Base-by-base conservation (phyloP, 2,888 invertebrate species). In the Pilophorus perplexus region DNA sequence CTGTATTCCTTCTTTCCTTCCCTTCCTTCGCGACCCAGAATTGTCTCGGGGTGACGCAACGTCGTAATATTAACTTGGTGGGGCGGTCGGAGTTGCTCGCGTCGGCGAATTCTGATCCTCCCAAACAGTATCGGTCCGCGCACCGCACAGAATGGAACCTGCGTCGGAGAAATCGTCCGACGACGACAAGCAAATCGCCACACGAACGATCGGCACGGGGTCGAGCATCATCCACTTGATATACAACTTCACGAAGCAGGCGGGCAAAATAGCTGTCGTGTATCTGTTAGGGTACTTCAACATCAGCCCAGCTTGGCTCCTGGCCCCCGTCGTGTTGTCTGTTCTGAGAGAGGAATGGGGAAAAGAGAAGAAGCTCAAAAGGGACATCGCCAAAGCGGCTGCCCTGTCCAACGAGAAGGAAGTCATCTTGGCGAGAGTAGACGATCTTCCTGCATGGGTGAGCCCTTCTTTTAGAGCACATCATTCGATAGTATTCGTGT, bases 381-480 rank as follows among this genome's bases (percentile, higher is more conserved):
- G 90, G 70, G 84, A 83, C 72, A 81, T 89, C 67, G 90, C 91
- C 40, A 89, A 91, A 77, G 84, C 86, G 10, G 84, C 88, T 2
- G 90, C 90, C 0, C 75, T 85, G 73, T 83, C 87, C 1, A 88
- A 88, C 57, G 95, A 96, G 77, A 90, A 91, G 78, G 88, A 90
- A 73, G 85, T 93, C 33, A 88, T 96, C 69, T 80, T 91, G 70
- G 93, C 90, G 2, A 82, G 90, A 74, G 84, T 96, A 60, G 89
- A 92, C 75, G 95, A 96, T 78, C 79, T 96, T 73, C 96, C 96
- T 28, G 88, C 94, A 23, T 96, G 96, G 96, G 95, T 93, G 78
- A 81, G 82, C 12, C 14, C 1, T n/a, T n/a, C n/a, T n/a, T n/a
- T n/a, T n/a, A n/a, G n/a, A n/a, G 2, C 37, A 4, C 14, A 4